Evolutionary conservation across 1,140 invertebrate species (phyloP).

Genomic region (Monochamus saltuarius): DNA sequence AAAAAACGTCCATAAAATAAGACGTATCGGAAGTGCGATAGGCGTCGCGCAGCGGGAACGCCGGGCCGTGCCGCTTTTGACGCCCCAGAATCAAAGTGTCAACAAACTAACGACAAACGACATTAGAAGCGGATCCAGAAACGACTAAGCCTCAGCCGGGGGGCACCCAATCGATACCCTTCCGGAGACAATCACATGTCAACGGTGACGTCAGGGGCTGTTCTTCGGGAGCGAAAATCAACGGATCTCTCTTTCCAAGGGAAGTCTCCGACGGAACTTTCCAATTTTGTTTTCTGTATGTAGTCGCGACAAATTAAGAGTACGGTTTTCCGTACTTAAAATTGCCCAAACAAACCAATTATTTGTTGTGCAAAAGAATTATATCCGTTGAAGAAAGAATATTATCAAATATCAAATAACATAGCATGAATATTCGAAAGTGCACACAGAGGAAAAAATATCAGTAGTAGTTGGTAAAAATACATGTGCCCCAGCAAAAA

Average conservation of each 20-base stretch:
- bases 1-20: slow-evolving; percentile 8
- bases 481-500: too few relatives aligned
- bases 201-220: slow-evolving; percentile 7
- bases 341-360: too few relatives aligned
- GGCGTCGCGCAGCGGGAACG: slow-evolving; percentile 13
- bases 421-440: too few relatives aligned
- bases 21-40: slow-evolving; percentile 16
- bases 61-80: slow-evolving; percentile 18
- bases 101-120: slow-evolving; percentile 43
- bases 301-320: too few relatives aligned
- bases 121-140: slow-evolving; percentile 34
- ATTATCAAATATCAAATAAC: too few relatives aligned
- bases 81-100: slow-evolving; percentile 27
- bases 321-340: too few relatives aligned
- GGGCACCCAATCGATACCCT: slow-evolving; percentile 28
- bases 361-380: too few relatives aligned
- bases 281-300: too few relatives aligned
- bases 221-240: slow-evolving; percentile 5
- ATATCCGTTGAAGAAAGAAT: too few relatives aligned
- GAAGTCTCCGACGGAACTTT: not conserved
- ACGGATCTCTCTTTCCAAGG: slow-evolving; percentile 2
- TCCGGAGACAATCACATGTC: slow-evolving; percentile 29
- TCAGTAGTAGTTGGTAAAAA: too few relatives aligned
- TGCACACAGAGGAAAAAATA: too few relatives aligned
- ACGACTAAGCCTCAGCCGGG: not conserved